Evolutionary conservation across 1,140 invertebrate species (phyloP).

Genomic region (Drosophila nigrodunni): DNA sequence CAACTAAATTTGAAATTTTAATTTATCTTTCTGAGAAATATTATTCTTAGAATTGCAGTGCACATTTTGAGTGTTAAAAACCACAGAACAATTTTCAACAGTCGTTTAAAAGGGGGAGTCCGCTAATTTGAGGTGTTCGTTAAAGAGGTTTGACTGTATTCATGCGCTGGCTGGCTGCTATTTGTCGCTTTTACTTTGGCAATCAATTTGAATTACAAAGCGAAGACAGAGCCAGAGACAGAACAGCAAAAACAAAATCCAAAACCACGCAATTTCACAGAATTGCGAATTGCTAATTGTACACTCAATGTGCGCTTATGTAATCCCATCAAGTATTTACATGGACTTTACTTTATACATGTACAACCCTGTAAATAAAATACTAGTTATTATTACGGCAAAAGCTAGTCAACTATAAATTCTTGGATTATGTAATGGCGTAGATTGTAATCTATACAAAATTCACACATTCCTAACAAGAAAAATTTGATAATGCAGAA

Average conservation of each 20-base stretch:
- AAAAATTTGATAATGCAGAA: not conserved
- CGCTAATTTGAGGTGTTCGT: no score
- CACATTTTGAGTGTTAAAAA: no score
- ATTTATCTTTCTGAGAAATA: no score
- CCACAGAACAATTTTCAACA: no score
- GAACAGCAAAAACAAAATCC: not conserved
- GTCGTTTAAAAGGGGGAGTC: no score
- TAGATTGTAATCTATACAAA: not conserved
- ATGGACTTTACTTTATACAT: no score
- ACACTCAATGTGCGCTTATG: conserved; percentile 63
- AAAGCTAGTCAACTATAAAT: not conserved
- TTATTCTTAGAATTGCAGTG: no score
- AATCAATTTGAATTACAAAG: conserved; percentile 53
- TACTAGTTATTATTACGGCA: not conserved
- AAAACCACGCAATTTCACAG: conserved; percentile 31
- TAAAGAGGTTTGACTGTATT: not conserved
- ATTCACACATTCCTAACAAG: no score
- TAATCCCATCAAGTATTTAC: conserved; percentile 45
- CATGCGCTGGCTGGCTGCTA: conserved; percentile 20
- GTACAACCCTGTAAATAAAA: not conserved
- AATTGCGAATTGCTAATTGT: conserved; percentile 44
- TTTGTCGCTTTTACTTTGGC: conserved; percentile 36
- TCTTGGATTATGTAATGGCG: conserved; percentile 3
- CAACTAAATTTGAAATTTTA: no score
- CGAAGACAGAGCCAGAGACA: conserved; percentile 19